Conservation (phyloP, 2,797 vertebrate species). For the Harpagifer antarcticus region DNA sequence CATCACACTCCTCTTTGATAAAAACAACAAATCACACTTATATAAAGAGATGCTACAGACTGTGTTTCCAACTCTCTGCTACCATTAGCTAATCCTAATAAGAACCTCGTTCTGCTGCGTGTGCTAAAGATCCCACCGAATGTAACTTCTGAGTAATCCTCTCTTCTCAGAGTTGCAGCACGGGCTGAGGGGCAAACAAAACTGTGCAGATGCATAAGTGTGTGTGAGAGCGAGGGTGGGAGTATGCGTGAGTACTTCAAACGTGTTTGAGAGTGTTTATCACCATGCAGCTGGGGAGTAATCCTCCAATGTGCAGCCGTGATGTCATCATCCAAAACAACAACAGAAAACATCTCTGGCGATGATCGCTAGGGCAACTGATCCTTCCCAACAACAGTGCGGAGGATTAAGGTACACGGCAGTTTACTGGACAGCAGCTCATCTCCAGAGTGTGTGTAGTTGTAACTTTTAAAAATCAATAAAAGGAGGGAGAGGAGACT, state of each 20-base stretch:
- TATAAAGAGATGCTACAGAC: slow-evolving; percentile 5
- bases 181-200: slow-evolving; percentile 32
- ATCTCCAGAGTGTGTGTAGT: slow-evolving; percentile 27
- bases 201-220: neutral
- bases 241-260: slow-evolving; percentile 1
- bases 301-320: slow-evolving; percentile 45
- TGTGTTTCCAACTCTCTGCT: slow-evolving; percentile 21
- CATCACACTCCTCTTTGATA: neutral
- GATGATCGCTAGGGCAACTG: slow-evolving; percentile 38
- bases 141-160: slow-evolving; percentile 57
- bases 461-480: slow-evolving; percentile 18
- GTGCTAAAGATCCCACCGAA: slow-evolving; percentile 45
- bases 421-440: slow-evolving; percentile 54
- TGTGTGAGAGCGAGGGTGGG: neutral
- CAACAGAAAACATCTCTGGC: slow-evolving; percentile 49
- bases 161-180: slow-evolving; percentile 34
- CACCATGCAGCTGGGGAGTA: slow-evolving; percentile 52
- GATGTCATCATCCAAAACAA: slow-evolving; percentile 64
- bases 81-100: slow-evolving; percentile 59
- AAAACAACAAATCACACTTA: slow-evolving; percentile 8
- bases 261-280: slow-evolving; percentile 49
- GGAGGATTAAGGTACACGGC: slow-evolving; percentile 56
- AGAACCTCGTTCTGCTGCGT: slow-evolving; percentile 41
- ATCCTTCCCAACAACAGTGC: slow-evolving; percentile 53
- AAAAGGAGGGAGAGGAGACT: slow-evolving; percentile 17